Percentiles rank a stretch among this genome's conserved stretches.
phyloP scores from a whole-genome alignment of 2,888 invertebrate species.

The Chrysolina haemoptera region DNA sequence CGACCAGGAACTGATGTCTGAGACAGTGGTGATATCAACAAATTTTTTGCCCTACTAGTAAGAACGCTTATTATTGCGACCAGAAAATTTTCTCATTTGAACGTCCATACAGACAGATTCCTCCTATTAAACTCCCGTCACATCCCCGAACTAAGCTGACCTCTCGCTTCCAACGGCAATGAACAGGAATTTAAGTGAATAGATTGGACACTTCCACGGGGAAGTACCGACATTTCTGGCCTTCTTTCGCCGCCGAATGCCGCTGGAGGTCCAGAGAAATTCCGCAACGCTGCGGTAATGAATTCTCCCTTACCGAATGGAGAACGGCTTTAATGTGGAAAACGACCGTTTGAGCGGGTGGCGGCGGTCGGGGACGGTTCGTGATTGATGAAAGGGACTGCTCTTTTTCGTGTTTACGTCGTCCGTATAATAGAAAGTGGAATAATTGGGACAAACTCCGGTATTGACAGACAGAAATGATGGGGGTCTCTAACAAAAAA shows the following conservation, averaged over 20 bases:
- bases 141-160: not conserved
- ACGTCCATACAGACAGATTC: not conserved
- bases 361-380: not conserved
- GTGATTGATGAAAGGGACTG: conserved; percentile 9
- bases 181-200: conserved; percentile 2
- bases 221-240: conserved; percentile 1
- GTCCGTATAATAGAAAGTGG: not conserved
- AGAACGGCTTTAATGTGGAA: conserved; percentile 7
- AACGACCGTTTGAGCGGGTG: conserved; percentile 5
- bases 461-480: not conserved
- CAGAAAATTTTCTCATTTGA: not conserved
- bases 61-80: no score
- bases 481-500: not conserved
- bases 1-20: no score
- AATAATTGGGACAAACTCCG: not conserved
- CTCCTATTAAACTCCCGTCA: not conserved
- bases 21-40: no score
- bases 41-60: no score
- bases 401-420: not conserved
- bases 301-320: not conserved
- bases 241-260: not conserved
- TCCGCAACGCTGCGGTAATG: conserved; percentile 4
- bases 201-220: not conserved
- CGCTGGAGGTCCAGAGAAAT: not conserved
- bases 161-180: not conserved